Evolutionary conservation across 1,140 invertebrate species (phyloP).

Genomic region (Bombus waltoni): DNA sequence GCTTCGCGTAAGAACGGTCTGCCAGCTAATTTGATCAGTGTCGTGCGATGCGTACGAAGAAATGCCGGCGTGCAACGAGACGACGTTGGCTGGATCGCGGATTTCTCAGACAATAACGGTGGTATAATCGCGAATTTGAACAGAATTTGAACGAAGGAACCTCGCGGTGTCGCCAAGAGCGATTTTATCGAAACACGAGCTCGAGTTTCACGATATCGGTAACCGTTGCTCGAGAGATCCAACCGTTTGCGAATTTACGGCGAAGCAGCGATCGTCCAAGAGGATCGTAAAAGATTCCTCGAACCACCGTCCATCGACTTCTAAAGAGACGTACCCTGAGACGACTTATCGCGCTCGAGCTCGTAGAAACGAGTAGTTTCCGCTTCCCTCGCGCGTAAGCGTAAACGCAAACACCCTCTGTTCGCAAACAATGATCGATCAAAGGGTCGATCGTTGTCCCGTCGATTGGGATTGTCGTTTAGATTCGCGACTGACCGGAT

Average conservation of each 20-base stretch:
- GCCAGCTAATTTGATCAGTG: slow-evolving; percentile 45
- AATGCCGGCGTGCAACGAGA: neutral
- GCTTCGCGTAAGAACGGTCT: slow-evolving; percentile 18
- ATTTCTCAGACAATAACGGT: neutral
- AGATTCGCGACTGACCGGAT: slow-evolving; percentile 27
- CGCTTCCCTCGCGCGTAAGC: neutral
- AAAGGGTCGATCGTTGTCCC: slow-evolving; percentile 25
- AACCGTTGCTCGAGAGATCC: too few species aligned
- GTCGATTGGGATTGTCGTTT: slow-evolving; percentile 30
- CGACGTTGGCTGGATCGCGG: neutral
- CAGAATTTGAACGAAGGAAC: neutral
- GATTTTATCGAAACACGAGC: neutral
- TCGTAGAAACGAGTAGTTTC: neutral
- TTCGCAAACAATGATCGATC: slow-evolving; percentile 30
- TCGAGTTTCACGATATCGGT: neutral
- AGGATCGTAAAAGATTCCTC: too few species aligned
- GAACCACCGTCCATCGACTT: neutral
- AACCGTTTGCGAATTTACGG: too few species aligned
- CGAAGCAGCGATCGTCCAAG: too few species aligned
- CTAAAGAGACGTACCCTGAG: neutral
- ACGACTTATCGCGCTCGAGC: too few species aligned
- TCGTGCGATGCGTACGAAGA: too few species aligned
- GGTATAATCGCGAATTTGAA: neutral
- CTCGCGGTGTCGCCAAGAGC: too few species aligned
- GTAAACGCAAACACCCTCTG: neutral